Evolutionary conservation across 1,140 invertebrate species (phyloP).

Genomic region (Drepana arcuata): DNA sequence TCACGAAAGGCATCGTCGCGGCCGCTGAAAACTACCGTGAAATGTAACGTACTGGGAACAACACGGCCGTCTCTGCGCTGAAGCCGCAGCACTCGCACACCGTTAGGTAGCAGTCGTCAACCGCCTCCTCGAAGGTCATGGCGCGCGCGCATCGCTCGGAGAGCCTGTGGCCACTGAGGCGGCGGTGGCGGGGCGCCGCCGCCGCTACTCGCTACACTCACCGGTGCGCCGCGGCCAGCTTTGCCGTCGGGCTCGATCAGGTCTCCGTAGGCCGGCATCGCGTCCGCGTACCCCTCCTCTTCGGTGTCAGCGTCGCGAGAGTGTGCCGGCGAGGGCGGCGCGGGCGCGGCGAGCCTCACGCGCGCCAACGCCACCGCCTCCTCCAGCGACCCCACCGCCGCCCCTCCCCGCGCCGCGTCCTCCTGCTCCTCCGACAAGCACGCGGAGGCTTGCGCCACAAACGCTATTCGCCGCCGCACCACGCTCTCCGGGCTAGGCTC

Average conservation of each 20-base stretch:
- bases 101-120: conserved; percentile 57
- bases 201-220: conserved; percentile 26
- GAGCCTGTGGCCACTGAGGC: conserved; percentile 31
- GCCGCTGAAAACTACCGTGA: conserved; percentile 57
- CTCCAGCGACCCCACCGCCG: conserved; percentile 59
- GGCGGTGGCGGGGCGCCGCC: conserved; percentile 16
- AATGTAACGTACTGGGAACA: conserved; percentile 64
- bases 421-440: conserved; percentile 52
- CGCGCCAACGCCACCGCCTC: conserved; percentile 63
- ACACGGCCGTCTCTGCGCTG: conserved; percentile 61
- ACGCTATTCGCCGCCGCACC: conserved; percentile 54
- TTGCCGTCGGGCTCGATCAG: conserved; percentile 53
- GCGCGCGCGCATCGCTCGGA: conserved; percentile 59
- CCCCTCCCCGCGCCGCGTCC: conserved; percentile 41
- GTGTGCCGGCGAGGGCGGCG: conserved; percentile 42
- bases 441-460: conserved; percentile 53
- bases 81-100: conserved; percentile 71
- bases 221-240: conserved; percentile 30
- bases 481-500: conserved; percentile 58
- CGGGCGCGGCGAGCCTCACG: conserved; percentile 36
- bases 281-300: conserved; percentile 55
- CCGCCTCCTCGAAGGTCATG: conserved; percentile 65
- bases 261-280: conserved; percentile 66
- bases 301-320: conserved; percentile 50
- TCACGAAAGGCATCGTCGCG: conserved; percentile 59